Conservation (phyloP, 2,888 invertebrate species). For the Drosophila longiperda region DNA sequence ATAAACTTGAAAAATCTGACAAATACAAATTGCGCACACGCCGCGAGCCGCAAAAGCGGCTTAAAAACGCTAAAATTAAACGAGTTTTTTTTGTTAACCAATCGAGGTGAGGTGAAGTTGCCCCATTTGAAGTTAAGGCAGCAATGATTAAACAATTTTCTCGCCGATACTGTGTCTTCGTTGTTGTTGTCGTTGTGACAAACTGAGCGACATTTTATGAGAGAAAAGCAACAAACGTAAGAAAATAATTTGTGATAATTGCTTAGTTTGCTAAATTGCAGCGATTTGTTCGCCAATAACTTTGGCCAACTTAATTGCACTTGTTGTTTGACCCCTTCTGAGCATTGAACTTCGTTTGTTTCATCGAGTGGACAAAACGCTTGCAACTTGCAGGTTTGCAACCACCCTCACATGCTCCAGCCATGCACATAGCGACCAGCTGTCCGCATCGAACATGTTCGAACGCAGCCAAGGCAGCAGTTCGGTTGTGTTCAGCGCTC, state of each 20-base stretch:
- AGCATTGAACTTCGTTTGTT: conserved; percentile 64
- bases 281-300: conserved; percentile 67
- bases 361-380: conserved; percentile 3
- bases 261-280: conserved; percentile 67
- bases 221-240: conserved; percentile 35
- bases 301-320: conserved; percentile 65
- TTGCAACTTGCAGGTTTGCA: conserved; percentile 11
- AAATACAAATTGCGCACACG: conserved; percentile 49
- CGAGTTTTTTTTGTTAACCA: conserved; percentile 42
- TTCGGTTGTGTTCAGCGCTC: conserved; percentile 13
- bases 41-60: conserved; percentile 36
- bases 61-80: conserved; percentile 40
- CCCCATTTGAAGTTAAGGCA: conserved; percentile 70
- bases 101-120: conserved; percentile 34
- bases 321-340: conserved; percentile 52
- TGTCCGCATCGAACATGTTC: conserved; percentile 33
- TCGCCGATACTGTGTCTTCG: conserved; percentile 12
- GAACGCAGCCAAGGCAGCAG: not conserved
- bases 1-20: conserved; percentile 63
- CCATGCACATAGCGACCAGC: conserved; percentile 14
- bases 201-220: conserved; percentile 52
- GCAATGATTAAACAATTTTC: conserved; percentile 77
- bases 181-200: conserved; percentile 19
- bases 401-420: conserved; percentile 6
- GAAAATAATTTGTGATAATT: conserved; percentile 66